Conservation (phyloP, 2,888 invertebrate species). For the Molorchus minor region DNA sequence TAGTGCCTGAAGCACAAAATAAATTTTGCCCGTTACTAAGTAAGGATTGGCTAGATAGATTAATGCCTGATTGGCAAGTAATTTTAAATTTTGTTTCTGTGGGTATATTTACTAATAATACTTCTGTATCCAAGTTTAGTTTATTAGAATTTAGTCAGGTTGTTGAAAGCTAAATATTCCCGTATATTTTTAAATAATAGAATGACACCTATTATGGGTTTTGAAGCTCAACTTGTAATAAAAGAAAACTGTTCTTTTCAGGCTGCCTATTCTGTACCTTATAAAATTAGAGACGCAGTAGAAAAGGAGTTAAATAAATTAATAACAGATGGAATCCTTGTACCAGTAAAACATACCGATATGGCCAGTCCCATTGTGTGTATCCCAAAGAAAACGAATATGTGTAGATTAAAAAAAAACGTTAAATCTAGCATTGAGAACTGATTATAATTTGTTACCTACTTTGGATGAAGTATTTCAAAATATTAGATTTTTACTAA, state of each 20-base stretch:
- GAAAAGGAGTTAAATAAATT: conserved; percentile 40
- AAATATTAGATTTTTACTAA: conserved; percentile 42
- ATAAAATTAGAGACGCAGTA: conserved; percentile 38
- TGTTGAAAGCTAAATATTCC: not conserved
- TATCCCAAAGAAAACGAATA: conserved; percentile 50
- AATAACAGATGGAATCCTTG: conserved; percentile 36
- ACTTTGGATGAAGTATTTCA: conserved; percentile 49
- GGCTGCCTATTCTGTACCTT: conserved; percentile 32
- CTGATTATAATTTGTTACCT: conserved; percentile 50
- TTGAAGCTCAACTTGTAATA: conserved; percentile 8
- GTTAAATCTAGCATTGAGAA: conserved; percentile 42
- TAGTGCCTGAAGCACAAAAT: not conserved
- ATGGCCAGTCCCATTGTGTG: conserved; percentile 52
- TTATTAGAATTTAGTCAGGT: not conserved
- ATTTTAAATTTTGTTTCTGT: not conserved
- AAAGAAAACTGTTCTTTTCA: conserved; percentile 22
- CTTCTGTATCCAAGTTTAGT: too few relatives aligned
- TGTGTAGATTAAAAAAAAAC: conserved; percentile 53
- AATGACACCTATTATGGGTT: conserved; percentile 3
- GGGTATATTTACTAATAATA: too few relatives aligned
- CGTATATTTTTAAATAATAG: conserved; percentile 10
- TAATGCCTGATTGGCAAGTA: conserved; percentile 12
- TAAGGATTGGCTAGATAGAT: conserved; percentile 8
- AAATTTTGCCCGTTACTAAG: conserved; percentile 7
- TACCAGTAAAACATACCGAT: conserved; percentile 39